Conservation (phyloP, 2,888 invertebrate species). For the Hypomecis atomaria region DNA sequence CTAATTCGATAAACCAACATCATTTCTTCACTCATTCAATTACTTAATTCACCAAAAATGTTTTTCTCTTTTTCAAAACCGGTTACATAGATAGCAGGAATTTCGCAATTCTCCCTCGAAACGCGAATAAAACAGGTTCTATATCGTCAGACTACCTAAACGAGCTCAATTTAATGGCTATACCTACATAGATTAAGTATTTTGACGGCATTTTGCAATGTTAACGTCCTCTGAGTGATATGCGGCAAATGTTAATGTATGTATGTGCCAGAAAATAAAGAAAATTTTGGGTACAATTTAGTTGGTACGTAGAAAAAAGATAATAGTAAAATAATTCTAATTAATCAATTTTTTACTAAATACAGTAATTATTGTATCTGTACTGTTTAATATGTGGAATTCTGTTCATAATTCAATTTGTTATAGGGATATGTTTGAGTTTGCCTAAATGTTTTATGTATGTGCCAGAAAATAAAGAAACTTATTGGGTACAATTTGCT, state of each 20-base stretch:
- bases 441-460: too few species aligned
- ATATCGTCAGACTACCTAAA: constrained; percentile 3
- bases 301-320: too few species aligned
- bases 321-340: too few species aligned
- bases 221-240: not conserved
- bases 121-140: constrained; percentile 9
- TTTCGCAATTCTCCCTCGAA: constrained; percentile 18
- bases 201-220: constrained; percentile 9
- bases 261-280: not conserved
- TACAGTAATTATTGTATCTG: too few species aligned
- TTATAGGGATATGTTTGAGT: too few species aligned
- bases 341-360: too few species aligned
- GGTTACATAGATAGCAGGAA: not conserved
- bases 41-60: not conserved
- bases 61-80: constrained; percentile 9
- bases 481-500: too few species aligned
- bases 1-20: not conserved
- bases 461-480: too few species aligned
- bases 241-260: too few species aligned
- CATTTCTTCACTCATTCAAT: not conserved
- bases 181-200: constrained; percentile 8
- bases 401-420: too few species aligned
- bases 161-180: constrained; percentile 4
- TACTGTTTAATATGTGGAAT: too few species aligned
- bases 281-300: too few species aligned